Evolutionary conservation across 2,888 invertebrate species (phyloP), one percentile per base, ranked within the genome.

Genomic region (Cephus runcator): DNA sequence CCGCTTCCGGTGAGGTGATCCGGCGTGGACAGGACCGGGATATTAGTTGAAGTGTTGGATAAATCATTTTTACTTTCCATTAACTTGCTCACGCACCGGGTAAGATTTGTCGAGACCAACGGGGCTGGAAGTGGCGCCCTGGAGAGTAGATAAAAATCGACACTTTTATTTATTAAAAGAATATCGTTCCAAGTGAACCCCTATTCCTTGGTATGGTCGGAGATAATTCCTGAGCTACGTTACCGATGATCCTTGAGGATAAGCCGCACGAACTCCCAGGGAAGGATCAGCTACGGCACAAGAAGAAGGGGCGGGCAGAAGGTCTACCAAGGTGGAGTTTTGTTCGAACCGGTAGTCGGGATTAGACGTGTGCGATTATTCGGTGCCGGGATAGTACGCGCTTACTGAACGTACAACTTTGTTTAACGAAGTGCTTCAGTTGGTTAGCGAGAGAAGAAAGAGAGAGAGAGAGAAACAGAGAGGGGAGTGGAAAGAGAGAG

Each of bases 1-100:
- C 79, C 80, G 82, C 79, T 80, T 80, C 78, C 79, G 79, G 78
- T 80, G 79, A 78, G 80, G 79, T 79, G 77, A 73, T 73, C 12
- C 75, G 73, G 40, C 69, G 56, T 56, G 56, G 56, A 56, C 1
- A 56, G 23, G 56, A 9, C 56, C 56, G 56, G 23, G 23, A 56
- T 56, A 56, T 56, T 56, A 56, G 23, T 56, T 56, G 56, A 56
- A 56, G 56, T 56, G 56, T 56, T 23, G 9, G 56, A 1, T 56
- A 56, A 56, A 56, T 56, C 56, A 23, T 56, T 23, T 56, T 23
- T 9, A 23, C 23, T 56, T 56, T 23, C 23, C 23, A 23, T 56
- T 56, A 56, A 56, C 23, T 56, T 56, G 56, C 40, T 23, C 40
- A 56, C 40, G 40, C 40, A 56, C 40, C 40, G 23, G 23, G 6